phyloP scores from a whole-genome alignment of 2,888 invertebrate genomes.

The Minunthozetes semirufus region DNA sequence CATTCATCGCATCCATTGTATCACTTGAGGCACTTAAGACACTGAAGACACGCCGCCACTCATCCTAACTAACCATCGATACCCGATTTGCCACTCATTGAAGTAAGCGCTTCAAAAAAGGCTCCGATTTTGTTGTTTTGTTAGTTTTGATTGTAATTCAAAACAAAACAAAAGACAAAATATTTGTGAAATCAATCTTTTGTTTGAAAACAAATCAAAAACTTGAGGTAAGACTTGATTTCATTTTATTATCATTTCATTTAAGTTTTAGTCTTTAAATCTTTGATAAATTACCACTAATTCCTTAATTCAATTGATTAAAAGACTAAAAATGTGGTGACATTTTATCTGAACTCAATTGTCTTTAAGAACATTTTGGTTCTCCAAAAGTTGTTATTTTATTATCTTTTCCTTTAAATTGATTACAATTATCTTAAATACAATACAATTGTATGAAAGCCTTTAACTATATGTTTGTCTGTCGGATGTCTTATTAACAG shows the following conservation, averaged over 20 bases:
- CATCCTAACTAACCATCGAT: background rate
- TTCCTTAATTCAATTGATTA: too few species aligned
- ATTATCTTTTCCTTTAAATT: too few species aligned
- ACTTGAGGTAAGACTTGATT: background rate
- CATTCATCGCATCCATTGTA: slow-evolving; percentile 9
- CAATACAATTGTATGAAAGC: background rate
- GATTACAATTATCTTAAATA: too few species aligned
- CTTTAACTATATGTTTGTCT: background rate
- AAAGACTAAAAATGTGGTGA: too few species aligned
- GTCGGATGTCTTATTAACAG: background rate
- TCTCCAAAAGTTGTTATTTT: too few species aligned
- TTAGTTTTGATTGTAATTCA: background rate
- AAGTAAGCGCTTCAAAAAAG: background rate
- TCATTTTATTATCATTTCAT: too few species aligned
- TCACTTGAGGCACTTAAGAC: background rate
- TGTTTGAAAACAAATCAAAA: background rate
- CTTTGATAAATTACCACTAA: too few species aligned
- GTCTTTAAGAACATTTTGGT: too few species aligned
- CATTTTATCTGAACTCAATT: too few species aligned
- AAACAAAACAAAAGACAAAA: background rate
- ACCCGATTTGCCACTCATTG: background rate
- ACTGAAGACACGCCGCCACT: background rate
- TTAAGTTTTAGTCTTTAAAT: too few species aligned
- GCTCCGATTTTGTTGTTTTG: background rate
- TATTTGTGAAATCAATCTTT: background rate